These are phyloP conservation scores for Amyelois transitella DNA, from an alignment of 1,140 invertebrate genomes.

Conservation along the genomic window DNA sequence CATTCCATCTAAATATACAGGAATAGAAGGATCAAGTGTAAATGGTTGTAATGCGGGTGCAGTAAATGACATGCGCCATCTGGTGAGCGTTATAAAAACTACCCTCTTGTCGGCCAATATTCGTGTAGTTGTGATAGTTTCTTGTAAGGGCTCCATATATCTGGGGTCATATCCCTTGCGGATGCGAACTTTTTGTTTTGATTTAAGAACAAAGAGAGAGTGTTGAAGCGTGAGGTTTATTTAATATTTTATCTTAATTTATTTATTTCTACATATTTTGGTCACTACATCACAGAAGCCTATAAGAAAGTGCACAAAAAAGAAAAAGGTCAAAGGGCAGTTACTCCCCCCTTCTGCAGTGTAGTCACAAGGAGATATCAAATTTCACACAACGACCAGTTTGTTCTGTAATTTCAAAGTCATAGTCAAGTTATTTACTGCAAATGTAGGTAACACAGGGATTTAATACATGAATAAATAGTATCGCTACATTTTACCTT, in stretches of 20 bases:
- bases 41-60: conserved; percentile 33
- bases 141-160: conserved; percentile 42
- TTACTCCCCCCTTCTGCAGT: too few relatives aligned
- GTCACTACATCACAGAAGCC: too few relatives aligned
- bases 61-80: conserved; percentile 64
- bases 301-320: too few relatives aligned
- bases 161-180: neutral
- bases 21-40: conserved; percentile 15
- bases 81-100: conserved; percentile 59
- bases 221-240: neutral
- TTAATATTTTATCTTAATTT: neutral
- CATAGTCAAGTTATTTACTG: too few relatives aligned
- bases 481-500: too few relatives aligned
- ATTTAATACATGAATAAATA: too few relatives aligned
- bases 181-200: neutral
- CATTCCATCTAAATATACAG: neutral
- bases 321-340: too few relatives aligned
- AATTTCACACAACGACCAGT: too few relatives aligned
- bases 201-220: conserved; percentile 1
- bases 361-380: too few relatives aligned
- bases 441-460: too few relatives aligned
- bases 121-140: conserved; percentile 54
- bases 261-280: too few relatives aligned
- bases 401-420: too few relatives aligned
- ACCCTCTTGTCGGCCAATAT: conserved; percentile 50